Evolutionary conservation across 2,797 vertebrate species (phyloP).

Genomic region (Artibeus lituratus): DNA sequence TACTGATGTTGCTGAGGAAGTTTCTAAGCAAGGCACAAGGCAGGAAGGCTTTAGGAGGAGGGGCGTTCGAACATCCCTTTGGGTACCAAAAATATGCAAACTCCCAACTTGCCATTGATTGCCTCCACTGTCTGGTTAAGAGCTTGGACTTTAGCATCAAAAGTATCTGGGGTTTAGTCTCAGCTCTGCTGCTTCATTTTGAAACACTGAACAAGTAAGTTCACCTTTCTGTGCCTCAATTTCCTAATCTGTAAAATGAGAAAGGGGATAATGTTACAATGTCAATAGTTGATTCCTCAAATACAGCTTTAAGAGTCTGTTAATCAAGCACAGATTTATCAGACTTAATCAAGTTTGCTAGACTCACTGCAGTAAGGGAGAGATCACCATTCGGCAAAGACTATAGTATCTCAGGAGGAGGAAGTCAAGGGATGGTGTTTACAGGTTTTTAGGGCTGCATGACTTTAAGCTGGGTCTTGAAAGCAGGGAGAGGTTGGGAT

Average conservation of each 20-base stretch:
- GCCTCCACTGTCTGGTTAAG: background rate
- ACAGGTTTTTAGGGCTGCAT: background rate
- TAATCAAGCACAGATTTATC: background rate
- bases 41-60: background rate
- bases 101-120: background rate
- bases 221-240: background rate
- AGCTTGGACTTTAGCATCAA: background rate
- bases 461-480: background rate
- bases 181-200: background rate
- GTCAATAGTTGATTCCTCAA: background rate
- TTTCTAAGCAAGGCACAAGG: background rate
- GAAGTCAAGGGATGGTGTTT: background rate
- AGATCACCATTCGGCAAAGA: background rate
- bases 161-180: background rate
- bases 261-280: background rate
- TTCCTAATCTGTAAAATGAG: background rate
- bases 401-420: background rate
- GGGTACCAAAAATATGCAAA: background rate
- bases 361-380: background rate
- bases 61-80: background rate
- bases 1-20: background rate
- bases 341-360: background rate
- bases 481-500: background rate
- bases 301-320: background rate
- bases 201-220: background rate